These are phyloP conservation scores for Panthera leo DNA, from an alignment of 2,113 vertebrate species.

Conservation along the genomic window DNA sequence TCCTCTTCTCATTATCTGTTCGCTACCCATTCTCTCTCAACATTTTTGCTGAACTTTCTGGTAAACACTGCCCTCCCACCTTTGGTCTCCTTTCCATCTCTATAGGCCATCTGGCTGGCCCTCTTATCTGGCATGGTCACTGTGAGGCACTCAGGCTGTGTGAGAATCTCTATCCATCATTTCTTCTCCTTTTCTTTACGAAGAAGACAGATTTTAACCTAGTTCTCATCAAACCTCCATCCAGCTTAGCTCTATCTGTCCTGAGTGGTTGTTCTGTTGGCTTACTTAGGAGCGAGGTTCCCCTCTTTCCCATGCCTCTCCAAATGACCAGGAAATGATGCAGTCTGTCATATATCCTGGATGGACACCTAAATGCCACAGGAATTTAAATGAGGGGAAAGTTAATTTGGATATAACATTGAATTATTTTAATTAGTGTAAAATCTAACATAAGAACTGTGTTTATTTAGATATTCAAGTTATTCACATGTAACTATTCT, in stretches of 20 bases:
- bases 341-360: background rate
- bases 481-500: background rate
- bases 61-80: fast-evolving
- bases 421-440: background rate
- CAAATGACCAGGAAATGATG: background rate
- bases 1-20: background rate
- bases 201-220: background rate
- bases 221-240: background rate
- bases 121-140: background rate
- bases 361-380: background rate
- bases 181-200: background rate
- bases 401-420: background rate
- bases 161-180: background rate
- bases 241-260: background rate
- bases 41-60: background rate
- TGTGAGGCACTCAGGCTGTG: background rate
- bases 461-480: background rate
- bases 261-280: background rate
- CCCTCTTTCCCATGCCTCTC: background rate
- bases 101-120: background rate
- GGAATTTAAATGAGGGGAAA: background rate
- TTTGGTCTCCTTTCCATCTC: background rate
- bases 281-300: background rate
- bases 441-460: background rate
- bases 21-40: background rate